These are phyloP conservation scores for Herpetotheres cachinnans DNA, from an alignment of 2,113 vertebrate genomes.

Conservation along the genomic window DNA sequence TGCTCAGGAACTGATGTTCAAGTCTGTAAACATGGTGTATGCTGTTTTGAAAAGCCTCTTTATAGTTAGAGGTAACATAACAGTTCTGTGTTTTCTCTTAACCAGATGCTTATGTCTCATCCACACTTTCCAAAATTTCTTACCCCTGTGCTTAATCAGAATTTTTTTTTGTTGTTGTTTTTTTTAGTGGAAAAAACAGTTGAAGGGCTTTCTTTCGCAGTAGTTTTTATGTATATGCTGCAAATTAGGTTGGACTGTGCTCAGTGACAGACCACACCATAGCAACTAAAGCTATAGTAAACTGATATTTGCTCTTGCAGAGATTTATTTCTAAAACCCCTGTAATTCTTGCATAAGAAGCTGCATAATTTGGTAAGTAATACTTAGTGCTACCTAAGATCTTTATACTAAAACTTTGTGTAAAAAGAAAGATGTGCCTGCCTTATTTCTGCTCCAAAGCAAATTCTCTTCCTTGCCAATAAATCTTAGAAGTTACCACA, in stretches of 20 bases:
- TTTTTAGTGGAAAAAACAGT: not conserved
- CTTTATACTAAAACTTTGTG: not conserved
- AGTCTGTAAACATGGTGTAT: not conserved
- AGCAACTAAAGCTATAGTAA: not conserved
- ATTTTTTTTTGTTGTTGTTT: not conserved
- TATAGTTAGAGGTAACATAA: not conserved
- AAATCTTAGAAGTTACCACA: not conserved
- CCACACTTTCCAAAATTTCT: not conserved
- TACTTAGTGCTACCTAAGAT: not conserved
- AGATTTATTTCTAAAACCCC: not conserved
- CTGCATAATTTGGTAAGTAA: not conserved
- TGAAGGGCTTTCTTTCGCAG: not conserved
- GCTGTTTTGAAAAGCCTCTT: not conserved
- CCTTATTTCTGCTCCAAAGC: not conserved
- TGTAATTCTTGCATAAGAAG: not conserved
- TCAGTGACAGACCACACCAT: not conserved
- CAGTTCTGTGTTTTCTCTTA: not conserved
- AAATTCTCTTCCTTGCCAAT: not conserved
- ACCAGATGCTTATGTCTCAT: not conserved
- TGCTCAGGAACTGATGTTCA: not conserved
- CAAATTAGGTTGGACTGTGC: not conserved
- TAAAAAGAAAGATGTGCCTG: not conserved
- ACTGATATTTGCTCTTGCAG: not conserved
- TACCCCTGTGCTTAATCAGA: not conserved
- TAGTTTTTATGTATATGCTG: not conserved